Conservation (phyloP, 2,797 vertebrate species). For the Scyliorhinus canicula region DNA sequence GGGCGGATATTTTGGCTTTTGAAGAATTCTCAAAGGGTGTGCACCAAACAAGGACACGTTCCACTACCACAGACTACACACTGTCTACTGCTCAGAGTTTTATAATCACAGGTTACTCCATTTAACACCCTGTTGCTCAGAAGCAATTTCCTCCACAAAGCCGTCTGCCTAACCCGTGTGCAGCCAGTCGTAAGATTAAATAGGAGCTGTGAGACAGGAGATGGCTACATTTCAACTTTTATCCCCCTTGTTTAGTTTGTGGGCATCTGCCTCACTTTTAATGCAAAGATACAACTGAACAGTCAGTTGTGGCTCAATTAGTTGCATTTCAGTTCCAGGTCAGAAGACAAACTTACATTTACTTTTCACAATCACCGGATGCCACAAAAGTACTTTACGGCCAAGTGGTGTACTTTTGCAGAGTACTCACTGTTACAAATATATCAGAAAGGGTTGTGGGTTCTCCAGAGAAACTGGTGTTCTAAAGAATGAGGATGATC, state of each 20-base stretch:
- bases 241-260: background rate
- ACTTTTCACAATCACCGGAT: background rate
- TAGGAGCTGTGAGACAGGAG: background rate
- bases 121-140: slow-evolving; percentile 23
- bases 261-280: background rate
- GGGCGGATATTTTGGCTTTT: background rate
- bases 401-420: background rate
- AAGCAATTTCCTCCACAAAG: slow-evolving; percentile 5
- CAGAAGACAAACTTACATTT: background rate
- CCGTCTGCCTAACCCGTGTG: background rate
- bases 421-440: background rate
- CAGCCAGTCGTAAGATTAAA: background rate
- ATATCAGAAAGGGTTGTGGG: background rate
- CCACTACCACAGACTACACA: background rate
- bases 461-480: background rate
- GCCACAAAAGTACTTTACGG: background rate
- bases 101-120: slow-evolving; percentile 16
- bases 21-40: slow-evolving; percentile 14
- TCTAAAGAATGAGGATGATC: background rate
- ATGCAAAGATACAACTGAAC: background rate
- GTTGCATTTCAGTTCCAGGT: background rate
- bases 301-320: background rate
- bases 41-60: background rate
- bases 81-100: background rate
- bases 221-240: background rate